phyloP scores from a whole-genome alignment of 2,113 vertebrate species.

The Acanthisitta chloris region DNA sequence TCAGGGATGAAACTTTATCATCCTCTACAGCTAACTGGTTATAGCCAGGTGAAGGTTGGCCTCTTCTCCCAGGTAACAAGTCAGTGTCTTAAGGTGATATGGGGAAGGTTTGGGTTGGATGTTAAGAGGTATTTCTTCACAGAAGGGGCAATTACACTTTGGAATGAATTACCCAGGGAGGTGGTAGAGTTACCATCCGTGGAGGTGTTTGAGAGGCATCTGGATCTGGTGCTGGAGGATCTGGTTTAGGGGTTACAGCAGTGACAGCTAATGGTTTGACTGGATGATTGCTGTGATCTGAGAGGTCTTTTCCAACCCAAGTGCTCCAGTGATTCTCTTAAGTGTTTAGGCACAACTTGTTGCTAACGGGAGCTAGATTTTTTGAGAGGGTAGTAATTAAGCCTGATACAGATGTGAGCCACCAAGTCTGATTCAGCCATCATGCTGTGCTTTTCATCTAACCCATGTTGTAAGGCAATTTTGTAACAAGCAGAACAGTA shows the following conservation, averaged over 20 bases:
- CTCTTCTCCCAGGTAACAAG: background rate
- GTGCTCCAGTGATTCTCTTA: background rate
- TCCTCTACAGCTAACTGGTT: too few species aligned
- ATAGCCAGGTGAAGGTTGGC: background rate
- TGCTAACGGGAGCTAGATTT: background rate
- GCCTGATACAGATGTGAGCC: background rate
- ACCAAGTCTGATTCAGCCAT: background rate
- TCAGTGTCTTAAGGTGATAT: background rate
- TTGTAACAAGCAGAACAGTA: background rate
- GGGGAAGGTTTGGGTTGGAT: background rate
- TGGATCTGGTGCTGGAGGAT: too few species aligned
- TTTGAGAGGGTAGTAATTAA: background rate
- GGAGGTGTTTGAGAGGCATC: background rate
- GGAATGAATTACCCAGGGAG: background rate
- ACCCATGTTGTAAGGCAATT: background rate
- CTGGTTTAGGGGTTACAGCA: too few species aligned
- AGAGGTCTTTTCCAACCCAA: background rate
- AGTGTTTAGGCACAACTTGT: background rate
- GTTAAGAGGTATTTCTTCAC: background rate
- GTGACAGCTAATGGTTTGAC: too few species aligned
- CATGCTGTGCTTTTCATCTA: accelerated
- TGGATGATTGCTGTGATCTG: background rate
- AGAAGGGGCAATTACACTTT: background rate
- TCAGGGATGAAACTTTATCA: accelerated
- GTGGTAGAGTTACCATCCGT: background rate